phyloP scores from a whole-genome alignment of 2,113 vertebrate genomes.

The Cyanocitta stelleri region DNA sequence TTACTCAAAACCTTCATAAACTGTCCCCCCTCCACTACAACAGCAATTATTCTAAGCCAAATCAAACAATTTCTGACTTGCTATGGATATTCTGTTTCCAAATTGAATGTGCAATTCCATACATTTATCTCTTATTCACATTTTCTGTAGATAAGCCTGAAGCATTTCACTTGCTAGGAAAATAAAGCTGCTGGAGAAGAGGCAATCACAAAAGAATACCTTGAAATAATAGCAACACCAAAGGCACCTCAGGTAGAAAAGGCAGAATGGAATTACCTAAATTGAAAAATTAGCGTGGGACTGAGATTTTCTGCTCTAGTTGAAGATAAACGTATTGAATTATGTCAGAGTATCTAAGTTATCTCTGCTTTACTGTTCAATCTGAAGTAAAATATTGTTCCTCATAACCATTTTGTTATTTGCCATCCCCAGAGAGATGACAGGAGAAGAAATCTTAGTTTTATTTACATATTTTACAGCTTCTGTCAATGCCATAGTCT shows the following conservation, averaged over 20 bases:
- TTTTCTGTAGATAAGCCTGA: background rate
- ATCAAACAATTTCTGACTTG: background rate
- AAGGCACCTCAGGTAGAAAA: background rate
- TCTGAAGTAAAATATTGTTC: background rate
- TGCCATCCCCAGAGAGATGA: background rate
- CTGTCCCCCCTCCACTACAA: background rate
- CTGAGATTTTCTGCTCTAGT: background rate
- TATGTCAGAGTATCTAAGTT: background rate
- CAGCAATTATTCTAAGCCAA: background rate
- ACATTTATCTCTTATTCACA: background rate
- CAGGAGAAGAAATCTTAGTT: background rate
- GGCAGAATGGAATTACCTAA: background rate
- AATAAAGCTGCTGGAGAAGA: background rate
- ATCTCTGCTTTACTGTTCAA: background rate
- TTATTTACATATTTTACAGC: background rate
- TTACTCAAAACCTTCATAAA: background rate
- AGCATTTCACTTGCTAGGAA: background rate
- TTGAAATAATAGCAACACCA: background rate
- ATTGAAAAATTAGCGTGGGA: background rate
- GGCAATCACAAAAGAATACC: background rate
- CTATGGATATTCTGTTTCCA: background rate
- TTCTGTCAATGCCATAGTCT: background rate
- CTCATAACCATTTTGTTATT: background rate
- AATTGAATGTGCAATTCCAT: background rate
- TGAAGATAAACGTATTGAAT: background rate